phyloP scores from a whole-genome alignment of 2,888 invertebrate species.

The Mesochorus sp. region DNA sequence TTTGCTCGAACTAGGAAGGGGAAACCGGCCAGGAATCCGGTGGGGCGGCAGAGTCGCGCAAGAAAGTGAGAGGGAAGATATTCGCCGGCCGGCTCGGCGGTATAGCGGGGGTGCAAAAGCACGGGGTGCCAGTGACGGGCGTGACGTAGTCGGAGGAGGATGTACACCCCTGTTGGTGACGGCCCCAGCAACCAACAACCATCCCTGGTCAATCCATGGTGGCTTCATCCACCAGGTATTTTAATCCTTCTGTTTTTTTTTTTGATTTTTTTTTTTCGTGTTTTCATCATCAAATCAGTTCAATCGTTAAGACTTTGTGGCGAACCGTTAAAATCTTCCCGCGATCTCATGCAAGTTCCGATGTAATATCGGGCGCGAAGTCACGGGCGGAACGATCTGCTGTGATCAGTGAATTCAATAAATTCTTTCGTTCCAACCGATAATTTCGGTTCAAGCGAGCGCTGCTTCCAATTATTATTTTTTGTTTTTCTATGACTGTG shows the following conservation, averaged over 20 bases:
- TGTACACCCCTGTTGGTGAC: slow-evolving; percentile 81
- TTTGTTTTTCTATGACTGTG: no score
- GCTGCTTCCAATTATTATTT: no score
- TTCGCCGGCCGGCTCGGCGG: slow-evolving; percentile 68
- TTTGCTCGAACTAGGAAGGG: slow-evolving; percentile 74
- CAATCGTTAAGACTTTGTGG: not conserved
- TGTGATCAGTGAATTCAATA: no score
- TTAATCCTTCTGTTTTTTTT: slow-evolving; percentile 58
- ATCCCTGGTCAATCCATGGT: slow-evolving; percentile 80
- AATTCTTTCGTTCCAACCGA: no score
- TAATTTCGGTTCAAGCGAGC: no score
- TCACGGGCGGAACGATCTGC: no score
- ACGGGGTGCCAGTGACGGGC: slow-evolving; percentile 80
- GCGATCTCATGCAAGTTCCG: no score
- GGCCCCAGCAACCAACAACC: slow-evolving; percentile 79
- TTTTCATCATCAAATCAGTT: not conserved
- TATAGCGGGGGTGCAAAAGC: slow-evolving; percentile 74
- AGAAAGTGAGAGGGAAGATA: slow-evolving; percentile 63
- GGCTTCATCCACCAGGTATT: slow-evolving; percentile 81
- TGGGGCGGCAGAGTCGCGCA: slow-evolving; percentile 56
- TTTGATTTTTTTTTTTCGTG: slow-evolving; percentile 38
- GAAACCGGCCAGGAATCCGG: slow-evolving; percentile 71
- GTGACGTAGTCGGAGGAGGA: slow-evolving; percentile 81
- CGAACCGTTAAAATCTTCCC: no score
- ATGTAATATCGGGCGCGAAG: no score